Percentiles rank a stretch among this genome's conserved stretches.
Evolutionary conservation across 2,113 vertebrate species (phyloP).

Genomic region (Onychostruthus taczanowskii): DNA sequence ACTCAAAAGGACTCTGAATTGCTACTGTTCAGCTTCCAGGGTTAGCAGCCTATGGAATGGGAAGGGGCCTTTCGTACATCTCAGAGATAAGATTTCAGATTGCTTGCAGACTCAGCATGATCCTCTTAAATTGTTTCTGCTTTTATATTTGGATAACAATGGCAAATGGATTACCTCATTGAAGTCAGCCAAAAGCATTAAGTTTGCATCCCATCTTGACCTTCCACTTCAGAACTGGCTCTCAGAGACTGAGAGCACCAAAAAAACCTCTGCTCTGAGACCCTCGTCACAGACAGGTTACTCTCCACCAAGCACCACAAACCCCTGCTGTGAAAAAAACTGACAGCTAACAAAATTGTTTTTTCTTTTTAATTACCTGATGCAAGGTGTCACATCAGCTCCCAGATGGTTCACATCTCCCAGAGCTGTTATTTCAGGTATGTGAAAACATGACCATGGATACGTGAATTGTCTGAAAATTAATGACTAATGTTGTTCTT

Average conservation of each 20-base stretch:
- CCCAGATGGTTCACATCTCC: neutral
- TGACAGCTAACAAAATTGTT: neutral
- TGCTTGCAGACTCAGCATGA: neutral
- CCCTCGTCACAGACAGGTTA: fast-evolving
- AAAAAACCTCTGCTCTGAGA: neutral
- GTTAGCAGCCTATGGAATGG: neutral
- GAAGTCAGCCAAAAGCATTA: neutral
- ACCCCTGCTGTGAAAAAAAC: neutral
- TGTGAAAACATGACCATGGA: neutral
- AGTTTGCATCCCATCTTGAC: neutral
- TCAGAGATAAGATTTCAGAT: conserved; percentile 5
- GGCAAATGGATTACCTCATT: neutral
- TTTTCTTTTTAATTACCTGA: neutral
- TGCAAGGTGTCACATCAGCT: neutral
- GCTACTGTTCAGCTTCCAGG: neutral
- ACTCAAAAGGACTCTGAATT: neutral
- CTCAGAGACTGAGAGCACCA: neutral
- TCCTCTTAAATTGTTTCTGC: neutral
- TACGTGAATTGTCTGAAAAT: neutral
- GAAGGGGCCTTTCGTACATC: neutral
- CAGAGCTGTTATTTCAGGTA: neutral
- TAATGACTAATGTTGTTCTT: neutral
- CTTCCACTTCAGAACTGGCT: neutral
- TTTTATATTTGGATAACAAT: neutral
- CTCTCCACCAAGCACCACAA: neutral